Conservation (phyloP, 2,113 vertebrate species). For the Cacatua alba region DNA sequence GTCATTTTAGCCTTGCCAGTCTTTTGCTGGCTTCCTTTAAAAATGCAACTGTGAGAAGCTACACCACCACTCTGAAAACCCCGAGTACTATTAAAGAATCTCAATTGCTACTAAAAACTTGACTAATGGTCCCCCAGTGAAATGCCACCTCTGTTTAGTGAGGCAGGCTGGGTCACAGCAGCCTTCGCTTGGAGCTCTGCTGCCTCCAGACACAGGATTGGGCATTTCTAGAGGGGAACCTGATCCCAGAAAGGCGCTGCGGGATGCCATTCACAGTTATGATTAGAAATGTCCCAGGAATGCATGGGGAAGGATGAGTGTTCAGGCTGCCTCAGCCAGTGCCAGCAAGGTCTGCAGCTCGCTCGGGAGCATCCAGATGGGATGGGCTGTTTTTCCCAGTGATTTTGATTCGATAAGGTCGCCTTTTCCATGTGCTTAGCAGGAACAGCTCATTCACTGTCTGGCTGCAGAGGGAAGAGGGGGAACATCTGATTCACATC, state of each 20-base stretch:
- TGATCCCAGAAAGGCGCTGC: conserved; percentile 33
- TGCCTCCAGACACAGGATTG: not conserved
- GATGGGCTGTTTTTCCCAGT: conserved; percentile 51
- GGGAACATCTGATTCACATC: not conserved
- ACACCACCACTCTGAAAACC: not conserved
- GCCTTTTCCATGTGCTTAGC: not conserved
- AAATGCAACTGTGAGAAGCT: not conserved
- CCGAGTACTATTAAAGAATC: not conserved
- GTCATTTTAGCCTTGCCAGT: not conserved
- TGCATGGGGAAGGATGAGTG: conserved; percentile 1
- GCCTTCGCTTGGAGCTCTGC: not conserved
- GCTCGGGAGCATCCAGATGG: not conserved
- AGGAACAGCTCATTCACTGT: not conserved
- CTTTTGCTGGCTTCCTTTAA: not conserved
- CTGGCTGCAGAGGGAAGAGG: not conserved
- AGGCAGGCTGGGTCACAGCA: not conserved
- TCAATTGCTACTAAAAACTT: not conserved
- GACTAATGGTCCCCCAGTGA: not conserved
- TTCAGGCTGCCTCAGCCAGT: not conserved
- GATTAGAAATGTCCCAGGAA: conserved; percentile 67
- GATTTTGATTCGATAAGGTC: conserved; percentile 30
- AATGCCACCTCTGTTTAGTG: not conserved
- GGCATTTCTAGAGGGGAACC: not conserved
- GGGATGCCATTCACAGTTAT: conserved; percentile 65
- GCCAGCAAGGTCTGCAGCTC: not conserved